Evolutionary conservation across 2,113 vertebrate species (phyloP).

Genomic region (Typhlomys cinereus): DNA sequence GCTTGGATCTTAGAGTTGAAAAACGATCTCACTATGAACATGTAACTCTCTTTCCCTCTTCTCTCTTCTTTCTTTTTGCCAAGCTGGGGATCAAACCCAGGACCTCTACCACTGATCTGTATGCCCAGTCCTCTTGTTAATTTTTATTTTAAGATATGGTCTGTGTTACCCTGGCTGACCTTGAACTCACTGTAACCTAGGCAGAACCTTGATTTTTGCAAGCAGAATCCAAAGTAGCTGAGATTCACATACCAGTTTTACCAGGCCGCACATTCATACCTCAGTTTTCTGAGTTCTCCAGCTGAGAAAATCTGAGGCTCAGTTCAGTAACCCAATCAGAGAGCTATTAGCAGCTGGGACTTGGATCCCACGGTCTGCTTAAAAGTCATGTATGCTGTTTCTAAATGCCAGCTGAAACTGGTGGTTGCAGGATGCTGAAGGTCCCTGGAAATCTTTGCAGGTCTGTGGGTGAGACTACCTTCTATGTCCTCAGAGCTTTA

Average conservation of each 20-base stretch:
- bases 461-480: background rate
- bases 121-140: background rate
- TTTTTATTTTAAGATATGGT: background rate
- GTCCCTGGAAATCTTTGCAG: background rate
- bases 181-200: too few species aligned
- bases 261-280: background rate
- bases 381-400: background rate
- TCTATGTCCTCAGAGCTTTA: background rate
- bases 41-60: background rate
- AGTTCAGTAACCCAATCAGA: background rate
- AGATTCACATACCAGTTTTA: background rate
- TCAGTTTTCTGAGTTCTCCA: background rate
- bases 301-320: slow-evolving; percentile 9
- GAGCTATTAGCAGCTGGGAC: background rate
- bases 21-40: background rate
- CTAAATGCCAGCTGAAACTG: background rate
- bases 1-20: background rate
- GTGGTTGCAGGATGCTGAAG: background rate
- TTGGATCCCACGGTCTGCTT: background rate
- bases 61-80: background rate
- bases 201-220: too few species aligned
- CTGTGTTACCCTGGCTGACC: too few species aligned
- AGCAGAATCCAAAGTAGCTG: background rate
- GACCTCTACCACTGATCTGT: background rate
- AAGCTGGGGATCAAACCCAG: background rate